Base-by-base conservation (phyloP, 1,140 invertebrate genomes). In the Drosophila santomea region DNA sequence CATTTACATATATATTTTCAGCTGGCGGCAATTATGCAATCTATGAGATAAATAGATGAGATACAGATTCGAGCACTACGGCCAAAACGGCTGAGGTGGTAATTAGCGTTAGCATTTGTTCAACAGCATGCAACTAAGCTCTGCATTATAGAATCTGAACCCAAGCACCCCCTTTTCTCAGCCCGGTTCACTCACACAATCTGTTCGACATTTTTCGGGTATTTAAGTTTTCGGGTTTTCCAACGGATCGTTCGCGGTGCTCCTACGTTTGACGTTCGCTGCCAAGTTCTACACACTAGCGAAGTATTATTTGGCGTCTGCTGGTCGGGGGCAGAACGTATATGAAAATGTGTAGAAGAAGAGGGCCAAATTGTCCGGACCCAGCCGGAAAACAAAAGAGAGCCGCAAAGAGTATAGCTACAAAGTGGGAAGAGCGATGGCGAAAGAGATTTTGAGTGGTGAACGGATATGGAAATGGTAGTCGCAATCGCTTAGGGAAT, bases 251-350 rank as follows among this genome's bases (percentile, higher is more conserved):
- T 47, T 78, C 73, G 81, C 74, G 66, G 69, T 81, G 82, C 74
- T 32, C 32, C 32, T 73, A 67, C 78, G 78, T 75, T 73, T 48
- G 80, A 61, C 74, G 69, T 73, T 79, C 84, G 84, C 80, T 89
- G 84, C 84, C 84, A 89, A 89, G 76, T 83, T 89, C 82, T 88
- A 77, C 78, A 89, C 84, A 80, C 81, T 81, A 86, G 82, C 66
- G 78, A 88, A 89, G 79, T 88, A 88, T 79, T 88, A 82, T 86
- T 79, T 78, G 48, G 60, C 69, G 55, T 74, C 71, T 67, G 69
- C 51, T 50, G 48, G 69, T 54, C 41, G 28, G 14, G 41, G 14
- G 17, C 32, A 59, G 60, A 52, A 66, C 38, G 20, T 67, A 52
- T 69, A 62, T 35, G 57, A 54, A 57, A 44, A 48, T 58, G 52